Evolutionary conservation across 2,113 vertebrate genomes (phyloP), one percentile per base, ranked within the genome.

Genomic region (Sebastes fasciatus): DNA sequence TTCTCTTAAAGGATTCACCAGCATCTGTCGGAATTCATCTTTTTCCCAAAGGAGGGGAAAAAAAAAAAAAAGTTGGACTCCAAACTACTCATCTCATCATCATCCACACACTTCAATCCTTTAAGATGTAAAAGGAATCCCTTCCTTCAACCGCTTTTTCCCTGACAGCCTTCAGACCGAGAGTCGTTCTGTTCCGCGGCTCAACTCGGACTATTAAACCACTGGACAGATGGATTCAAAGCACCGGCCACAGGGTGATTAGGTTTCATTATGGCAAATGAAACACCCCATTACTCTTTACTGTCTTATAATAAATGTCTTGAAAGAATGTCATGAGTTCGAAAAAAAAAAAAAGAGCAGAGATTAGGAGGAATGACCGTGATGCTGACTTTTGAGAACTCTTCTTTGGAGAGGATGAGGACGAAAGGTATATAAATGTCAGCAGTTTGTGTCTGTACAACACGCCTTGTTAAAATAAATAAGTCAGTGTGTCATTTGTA

Each of bases 231-330:
- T 87, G 77, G 88, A 89, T 89, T 91, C 91, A 91, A 91, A 93
- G 84, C 67, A 81, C 74, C 77, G 77, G 90, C 85, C 82, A 73
- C 48, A 77, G 82, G 63, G 86, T 85, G 91, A 91, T 93, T 92
- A 83, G 68, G 84, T 92, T 93, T 92, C 90, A 93, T 90, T 75
- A 93, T 85, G 79, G 69, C 84, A 91, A 94, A 93, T 94, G 87
- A 93, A 95, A 93, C 93, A 95, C 89, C 66, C 90, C 88, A 91
- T 93, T 91, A 91, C 82, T 57, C 82, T 93, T 93, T 85, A 93
- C 76, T 83, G 80, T 88, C 74, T 55, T 83, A 86, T 84, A 90
- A 89, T 92, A 94, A 90, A 91, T 85, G 88, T 88, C 88, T 92
- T 74, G 76, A 82, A 93, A 89, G 80, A 87, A 92, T 82, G 80